Conservation (phyloP, 2,113 vertebrate species). For the Phocoena sinus region DNA sequence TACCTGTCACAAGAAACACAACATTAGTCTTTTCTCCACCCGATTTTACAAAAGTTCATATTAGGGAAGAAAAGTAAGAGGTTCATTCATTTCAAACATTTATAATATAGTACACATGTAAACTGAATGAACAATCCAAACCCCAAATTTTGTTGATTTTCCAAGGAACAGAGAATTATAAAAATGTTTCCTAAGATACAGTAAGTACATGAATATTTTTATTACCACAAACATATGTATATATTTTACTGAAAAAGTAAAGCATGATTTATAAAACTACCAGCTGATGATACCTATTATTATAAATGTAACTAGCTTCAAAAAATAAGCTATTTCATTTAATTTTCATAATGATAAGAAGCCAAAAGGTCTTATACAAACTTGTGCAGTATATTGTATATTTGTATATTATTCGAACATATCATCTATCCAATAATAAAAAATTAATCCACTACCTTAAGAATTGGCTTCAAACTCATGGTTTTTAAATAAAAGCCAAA, state of each 20-base stretch:
- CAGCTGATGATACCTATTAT: neutral
- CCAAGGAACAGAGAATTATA: neutral
- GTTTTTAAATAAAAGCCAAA: conserved; percentile 22
- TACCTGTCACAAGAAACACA: neutral
- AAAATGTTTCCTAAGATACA: neutral
- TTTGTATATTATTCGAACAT: neutral
- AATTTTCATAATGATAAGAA: neutral
- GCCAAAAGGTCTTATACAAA: neutral
- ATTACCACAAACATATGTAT: neutral
- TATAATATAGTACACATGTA: neutral
- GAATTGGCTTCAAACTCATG: neutral
- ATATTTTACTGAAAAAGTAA: neutral
- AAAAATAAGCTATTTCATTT: conserved; percentile 17
- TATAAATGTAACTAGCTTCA: neutral
- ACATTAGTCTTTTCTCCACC: neutral
- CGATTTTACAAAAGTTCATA: neutral
- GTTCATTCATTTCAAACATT: neutral
- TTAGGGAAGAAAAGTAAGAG: conserved; percentile 2
- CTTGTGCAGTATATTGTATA: neutral
- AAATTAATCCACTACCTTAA: neutral
- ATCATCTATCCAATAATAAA: neutral
- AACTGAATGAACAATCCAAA: neutral
- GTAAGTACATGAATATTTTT: neutral
- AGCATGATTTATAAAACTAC: neutral
- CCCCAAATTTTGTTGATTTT: neutral